Evolutionary conservation across 2,113 vertebrate species (phyloP), one percentile per base, ranked within the genome.

Genomic region (Cephalopterus ornatus): DNA sequence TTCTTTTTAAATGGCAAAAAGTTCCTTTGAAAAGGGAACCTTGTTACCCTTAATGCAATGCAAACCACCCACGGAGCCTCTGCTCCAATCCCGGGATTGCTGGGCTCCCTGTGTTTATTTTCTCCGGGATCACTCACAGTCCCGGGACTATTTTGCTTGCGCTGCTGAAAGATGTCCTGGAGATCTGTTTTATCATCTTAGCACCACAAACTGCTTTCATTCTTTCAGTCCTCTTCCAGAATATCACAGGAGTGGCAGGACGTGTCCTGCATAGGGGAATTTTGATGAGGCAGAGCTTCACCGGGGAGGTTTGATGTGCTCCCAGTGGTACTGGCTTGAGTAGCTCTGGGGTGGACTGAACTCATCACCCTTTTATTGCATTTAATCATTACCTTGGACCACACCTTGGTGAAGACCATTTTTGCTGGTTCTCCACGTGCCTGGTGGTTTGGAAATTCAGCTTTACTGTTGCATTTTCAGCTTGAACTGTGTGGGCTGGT

Each of bases 11-110:
- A 90, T 49, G 30, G 82, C 76, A 81, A 91, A 85, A 83, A 61
- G 23, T 15, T 47, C 47, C 80, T 92, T 92, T 91, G 91, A 89
- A 89, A 89, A 92, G 84, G 83, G 85, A 81, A 72, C 88, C 65
- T 67, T 42, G 41, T 88, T 89, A 27, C 82, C 73, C 79, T 72
- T 35, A 75, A 75, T 85, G 80, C 95, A 68, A 56, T 82, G 83
- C 86, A 62, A 96, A 47, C 96, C 96, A 96, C 96, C 92, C 96
- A 95, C 76, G 8, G 91, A 92, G 95, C 92, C 82, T 80, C 72
- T 78, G 56, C 9, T 59, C 14, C 91, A 84, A 28, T 52, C 72
- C 19, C 67, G 44, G 90, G 19, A 2, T 19, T 32, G 75, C 93
- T 68, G 87, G 68, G 84, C 47, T 96, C 84, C 18, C 9, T 58